phyloP scores from a whole-genome alignment of 2,888 invertebrate genomes.

The Amphipoea oculea region DNA sequence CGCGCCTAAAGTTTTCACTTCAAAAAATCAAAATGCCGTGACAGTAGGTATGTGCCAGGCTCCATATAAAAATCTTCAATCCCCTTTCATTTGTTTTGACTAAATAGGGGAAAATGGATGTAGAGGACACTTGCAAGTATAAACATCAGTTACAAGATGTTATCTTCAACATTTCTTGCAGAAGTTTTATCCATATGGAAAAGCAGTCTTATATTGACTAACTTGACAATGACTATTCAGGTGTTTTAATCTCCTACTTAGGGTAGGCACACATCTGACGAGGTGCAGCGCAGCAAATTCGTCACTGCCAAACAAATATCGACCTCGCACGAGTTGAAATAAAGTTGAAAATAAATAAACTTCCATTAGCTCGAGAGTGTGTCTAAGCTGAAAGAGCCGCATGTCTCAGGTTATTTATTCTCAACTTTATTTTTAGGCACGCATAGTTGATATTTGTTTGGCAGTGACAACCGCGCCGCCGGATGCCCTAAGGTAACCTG shows the following conservation, averaged over 20 bases:
- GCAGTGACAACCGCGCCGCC: too few relatives aligned
- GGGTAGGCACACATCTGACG: too few relatives aligned
- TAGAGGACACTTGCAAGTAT: neutral
- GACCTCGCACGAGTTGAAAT: too few relatives aligned
- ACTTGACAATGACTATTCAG: neutral
- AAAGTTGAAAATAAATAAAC: neutral
- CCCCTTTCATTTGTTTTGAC: neutral
- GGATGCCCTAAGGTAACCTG: too few relatives aligned
- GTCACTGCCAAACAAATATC: too few relatives aligned
- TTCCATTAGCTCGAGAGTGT: neutral
- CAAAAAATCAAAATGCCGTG: too few relatives aligned
- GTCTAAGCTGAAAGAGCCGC: neutral
- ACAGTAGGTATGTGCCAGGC: too few relatives aligned
- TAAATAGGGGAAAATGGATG: neutral
- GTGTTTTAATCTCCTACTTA: neutral
- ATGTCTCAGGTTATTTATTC: neutral
- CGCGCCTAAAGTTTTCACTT: too few relatives aligned
- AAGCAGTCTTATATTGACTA: neutral
- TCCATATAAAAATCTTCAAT: too few relatives aligned
- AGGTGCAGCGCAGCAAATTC: too few relatives aligned
- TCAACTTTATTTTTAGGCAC: neutral
- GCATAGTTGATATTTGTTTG: neutral
- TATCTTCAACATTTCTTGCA: neutral
- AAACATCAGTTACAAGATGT: neutral
- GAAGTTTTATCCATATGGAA: neutral